Conservation (phyloP, 64 coral and sea anemone genomes). For the Montipora sp. region DNA sequence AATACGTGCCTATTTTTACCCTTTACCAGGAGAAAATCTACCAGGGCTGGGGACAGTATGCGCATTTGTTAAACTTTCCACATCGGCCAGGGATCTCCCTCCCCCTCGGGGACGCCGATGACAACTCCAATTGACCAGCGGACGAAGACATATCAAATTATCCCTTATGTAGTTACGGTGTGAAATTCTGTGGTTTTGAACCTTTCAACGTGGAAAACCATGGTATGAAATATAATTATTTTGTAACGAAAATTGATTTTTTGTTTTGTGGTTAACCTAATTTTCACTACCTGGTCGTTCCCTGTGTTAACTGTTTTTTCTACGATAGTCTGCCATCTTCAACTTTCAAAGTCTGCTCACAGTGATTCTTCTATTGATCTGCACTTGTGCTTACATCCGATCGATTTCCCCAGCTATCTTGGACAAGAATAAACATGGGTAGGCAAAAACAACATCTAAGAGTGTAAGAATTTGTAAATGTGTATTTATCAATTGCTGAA, state of each 20-base stretch:
- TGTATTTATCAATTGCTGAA: no score
- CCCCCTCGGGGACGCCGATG: no score
- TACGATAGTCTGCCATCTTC: conserved; percentile 89
- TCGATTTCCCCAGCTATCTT: conserved; percentile 84
- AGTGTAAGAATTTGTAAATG: not conserved
- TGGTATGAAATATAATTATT: not conserved
- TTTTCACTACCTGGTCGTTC: not conserved
- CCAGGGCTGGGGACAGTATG: no score
- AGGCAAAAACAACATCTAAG: not conserved
- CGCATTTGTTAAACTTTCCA: no score
- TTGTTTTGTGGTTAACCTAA: not conserved
- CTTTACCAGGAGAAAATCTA: no score
- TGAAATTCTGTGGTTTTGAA: no score
- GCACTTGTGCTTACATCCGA: conserved; percentile 96
- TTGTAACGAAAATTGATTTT: not conserved
- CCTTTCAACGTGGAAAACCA: not conserved
- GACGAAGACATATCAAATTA: no score
- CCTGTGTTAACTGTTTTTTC: not conserved
- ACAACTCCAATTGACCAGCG: no score
- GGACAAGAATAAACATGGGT: conserved; percentile 99
- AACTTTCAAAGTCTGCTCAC: conserved; percentile 98
- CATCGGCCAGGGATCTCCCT: no score
- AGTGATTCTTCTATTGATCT: conserved; percentile 92
- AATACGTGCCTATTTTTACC: no score
- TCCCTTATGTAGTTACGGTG: no score